Conservation (phyloP, 1,140 invertebrate genomes). For the Aphelenchoides avenae region DNA sequence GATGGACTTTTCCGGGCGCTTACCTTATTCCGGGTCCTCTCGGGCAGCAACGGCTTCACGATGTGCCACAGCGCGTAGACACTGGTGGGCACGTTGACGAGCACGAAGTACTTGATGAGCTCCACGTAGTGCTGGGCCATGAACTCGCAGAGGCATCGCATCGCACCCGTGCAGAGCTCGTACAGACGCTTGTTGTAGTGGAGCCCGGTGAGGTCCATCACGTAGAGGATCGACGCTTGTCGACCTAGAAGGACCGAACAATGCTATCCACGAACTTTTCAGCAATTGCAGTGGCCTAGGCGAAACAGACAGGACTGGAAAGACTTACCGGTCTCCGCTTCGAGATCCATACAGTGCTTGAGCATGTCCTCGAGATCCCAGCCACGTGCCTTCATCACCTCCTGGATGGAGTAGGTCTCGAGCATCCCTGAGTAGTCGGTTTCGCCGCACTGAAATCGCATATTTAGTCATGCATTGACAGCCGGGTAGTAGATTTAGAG, state of each 20-base stretch:
- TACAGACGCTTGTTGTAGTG: conserved; percentile 46
- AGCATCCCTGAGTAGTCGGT: conserved; percentile 51
- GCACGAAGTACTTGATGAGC: conserved; percentile 49
- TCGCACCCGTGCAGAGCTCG: conserved; percentile 37
- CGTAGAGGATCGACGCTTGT: conserved; percentile 49
- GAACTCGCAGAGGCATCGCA: conserved; percentile 42
- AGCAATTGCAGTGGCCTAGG: too few species aligned
- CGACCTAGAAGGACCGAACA: conserved; percentile 28
- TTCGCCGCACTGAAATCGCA: conserved; percentile 40
- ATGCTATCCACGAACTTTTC: too few species aligned
- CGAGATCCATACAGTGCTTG: conserved; percentile 36
- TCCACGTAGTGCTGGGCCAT: conserved; percentile 53
- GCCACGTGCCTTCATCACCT: conserved; percentile 46
- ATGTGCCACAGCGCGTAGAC: conserved; percentile 36
- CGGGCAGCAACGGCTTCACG: conserved; percentile 39
- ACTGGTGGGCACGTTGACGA: conserved; percentile 37
- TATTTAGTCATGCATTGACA: too few species aligned
- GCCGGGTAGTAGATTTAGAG: too few species aligned
- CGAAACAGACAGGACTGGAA: too few species aligned
- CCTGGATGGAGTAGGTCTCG: conserved; percentile 39
- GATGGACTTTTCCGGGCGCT: background rate
- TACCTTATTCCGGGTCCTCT: conserved; percentile 42
- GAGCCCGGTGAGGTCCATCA: conserved; percentile 48
- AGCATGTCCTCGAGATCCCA: conserved; percentile 52
- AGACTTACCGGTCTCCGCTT: conserved; percentile 35